Base-by-base conservation (phyloP, 2,113 vertebrate genomes). In the Paracanthobrama guichenoti region DNA sequence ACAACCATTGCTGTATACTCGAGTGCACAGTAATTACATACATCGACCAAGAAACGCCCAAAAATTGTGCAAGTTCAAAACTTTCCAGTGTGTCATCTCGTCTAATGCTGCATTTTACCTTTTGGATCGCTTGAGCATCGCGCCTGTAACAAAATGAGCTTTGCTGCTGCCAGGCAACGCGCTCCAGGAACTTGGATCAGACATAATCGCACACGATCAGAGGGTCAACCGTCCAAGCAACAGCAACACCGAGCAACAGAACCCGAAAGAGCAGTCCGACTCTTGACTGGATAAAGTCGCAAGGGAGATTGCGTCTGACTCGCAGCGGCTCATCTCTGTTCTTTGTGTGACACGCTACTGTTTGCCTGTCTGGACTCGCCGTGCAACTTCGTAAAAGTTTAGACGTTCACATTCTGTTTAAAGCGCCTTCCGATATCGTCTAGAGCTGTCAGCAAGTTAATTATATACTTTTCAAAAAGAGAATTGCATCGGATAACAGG, bases 151-250 rank as follows among this genome's bases (percentile, higher is more conserved):
- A 89, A 96, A 94, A 89, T 92, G 94, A 59, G 95, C 93, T 90
- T 96, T 96, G 90, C 93, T 94, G 77, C 91, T 93, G 48, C 79
- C 79, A 3, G 94, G 93, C 72, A 92, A 89, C 42, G 93, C 96
- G 76, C 94, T 94, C 96, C 96, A 97, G 86, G 94, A 95, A 91
- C 96, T 96, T 26, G 96, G 97, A 81, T 98, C 97, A 71, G 96
- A 97, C 97, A 98, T 97, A n/a, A 77, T 71, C 79, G 20, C 79
- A 35, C 14, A 9, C 28, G 48, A 71, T 57, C 35, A 55, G 18
- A 71, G 44, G 1, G 28, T 26, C 7, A 79, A 28, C 39, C 6
- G 59, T 46, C 39, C 59, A 64, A 24, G 57, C 39, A 62, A 64
- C 78, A 79, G 57, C 39, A 62, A 46, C 78, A 79, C 59, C 42